Evolutionary conservation across 2,113 vertebrate genomes (phyloP).

Genomic region (Sceloporus undulatus): DNA sequence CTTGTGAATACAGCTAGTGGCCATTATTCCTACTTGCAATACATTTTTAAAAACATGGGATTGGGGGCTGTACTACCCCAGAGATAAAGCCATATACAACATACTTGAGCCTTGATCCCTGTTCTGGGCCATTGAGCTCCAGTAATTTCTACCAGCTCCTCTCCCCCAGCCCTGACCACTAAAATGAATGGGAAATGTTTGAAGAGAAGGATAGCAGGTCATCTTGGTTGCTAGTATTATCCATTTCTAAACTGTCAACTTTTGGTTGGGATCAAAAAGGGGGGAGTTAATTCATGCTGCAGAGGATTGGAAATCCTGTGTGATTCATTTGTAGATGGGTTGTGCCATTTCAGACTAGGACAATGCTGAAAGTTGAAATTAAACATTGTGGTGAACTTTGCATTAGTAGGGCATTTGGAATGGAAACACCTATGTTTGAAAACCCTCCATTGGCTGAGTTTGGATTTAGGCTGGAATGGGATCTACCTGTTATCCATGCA

Average conservation of each 20-base stretch:
- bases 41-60: no score
- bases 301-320: background rate
- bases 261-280: slow-evolving; percentile 25
- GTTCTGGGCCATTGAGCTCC: no score
- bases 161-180: no score
- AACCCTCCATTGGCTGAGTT: no score
- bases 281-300: slow-evolving; percentile 5
- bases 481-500: background rate
- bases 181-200: no score
- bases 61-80: no score
- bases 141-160: no score
- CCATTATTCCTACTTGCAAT: no score
- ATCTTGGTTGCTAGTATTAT: slow-evolving; percentile 16
- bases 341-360: background rate
- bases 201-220: background rate
- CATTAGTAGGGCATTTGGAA: background rate
- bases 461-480: background rate
- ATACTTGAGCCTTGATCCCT: no score
- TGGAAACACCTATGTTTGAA: background rate
- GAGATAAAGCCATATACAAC: no score
- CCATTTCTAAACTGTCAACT: slow-evolving; percentile 10
- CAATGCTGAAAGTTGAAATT: background rate
- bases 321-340: background rate
- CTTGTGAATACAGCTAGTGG: no score
- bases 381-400: background rate